phyloP scores from a whole-genome alignment of 2,888 invertebrate species.

The Drosophila nr. perissopoda region DNA sequence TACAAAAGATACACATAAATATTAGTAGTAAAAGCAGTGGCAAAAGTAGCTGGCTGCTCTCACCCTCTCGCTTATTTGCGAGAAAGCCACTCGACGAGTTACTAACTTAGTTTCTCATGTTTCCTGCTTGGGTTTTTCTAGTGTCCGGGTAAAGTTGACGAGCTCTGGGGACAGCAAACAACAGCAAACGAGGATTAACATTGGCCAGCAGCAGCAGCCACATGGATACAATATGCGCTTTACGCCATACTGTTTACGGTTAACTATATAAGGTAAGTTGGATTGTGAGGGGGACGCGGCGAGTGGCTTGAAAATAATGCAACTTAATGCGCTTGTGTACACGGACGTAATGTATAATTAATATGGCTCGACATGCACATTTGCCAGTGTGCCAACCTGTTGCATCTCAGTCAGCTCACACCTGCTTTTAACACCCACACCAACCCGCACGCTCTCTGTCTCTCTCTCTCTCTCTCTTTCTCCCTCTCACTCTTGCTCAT shows the following conservation, averaged over 20 bases:
- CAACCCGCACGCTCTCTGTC: neutral
- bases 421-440: conserved; percentile 6
- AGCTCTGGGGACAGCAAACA: conserved; percentile 52
- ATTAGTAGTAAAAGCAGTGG: conserved; percentile 51
- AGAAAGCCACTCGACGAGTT: conserved; percentile 69
- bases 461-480: neutral
- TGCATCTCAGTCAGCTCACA: conserved; percentile 39
- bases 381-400: conserved; percentile 66
- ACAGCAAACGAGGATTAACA: conserved; percentile 31
- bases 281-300: neutral
- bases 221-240: conserved; percentile 7
- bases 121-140: conserved; percentile 49
- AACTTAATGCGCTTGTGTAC: conserved; percentile 76
- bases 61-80: conserved; percentile 56
- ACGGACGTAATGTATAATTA: conserved; percentile 77
- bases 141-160: conserved; percentile 53
- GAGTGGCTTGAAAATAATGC: conserved; percentile 63
- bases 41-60: conserved; percentile 43
- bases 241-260: conserved; percentile 1
- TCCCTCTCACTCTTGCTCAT: conserved; percentile 34
- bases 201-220: conserved; percentile 22
- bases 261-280: conserved; percentile 46
- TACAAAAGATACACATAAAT: conserved; percentile 77
- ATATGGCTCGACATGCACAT: conserved; percentile 77
- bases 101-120: conserved; percentile 70